Evolutionary conservation across 2,888 invertebrate species (phyloP), one percentile per base, ranked within the genome.

Genomic region (Himalopsyche kuldschensis): DNA sequence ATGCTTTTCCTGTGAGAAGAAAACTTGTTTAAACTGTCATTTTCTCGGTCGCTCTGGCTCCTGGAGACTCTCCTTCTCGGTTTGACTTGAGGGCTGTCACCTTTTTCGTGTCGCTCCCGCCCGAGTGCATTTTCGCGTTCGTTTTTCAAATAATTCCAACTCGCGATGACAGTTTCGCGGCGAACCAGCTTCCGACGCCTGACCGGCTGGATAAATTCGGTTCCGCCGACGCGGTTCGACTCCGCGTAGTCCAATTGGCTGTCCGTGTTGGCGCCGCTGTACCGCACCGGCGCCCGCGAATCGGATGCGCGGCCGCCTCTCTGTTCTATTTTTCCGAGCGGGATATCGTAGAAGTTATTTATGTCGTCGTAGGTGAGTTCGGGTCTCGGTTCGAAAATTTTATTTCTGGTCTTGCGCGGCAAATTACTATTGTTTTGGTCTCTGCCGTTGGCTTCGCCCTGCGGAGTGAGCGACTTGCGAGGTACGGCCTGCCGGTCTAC

Each of bases 91-190:
- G 32, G 32, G 27, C 30, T 27, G 11, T 32, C 15, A 79, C 63
- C 30, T 30, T 35, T 32, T 27, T 20, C 11, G 17, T 80, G 78
- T n/a, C 20, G 30, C 41, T 82, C 80, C 35, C 78, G 80, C 0
- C 92, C 92, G 48, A 92, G 87, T 80, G 92, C 92, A 84, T 89
- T 89, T 84, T 92, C 92, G 6, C 92, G 89, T 85, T 92, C 92
- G 84, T 91, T 91, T 87, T 92, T 92, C 87, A 92, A 87, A 86
- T 89, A 91, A 86, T 90, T 91, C 92, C 92, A 92, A 0, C 92
- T 92, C 32, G 92, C 92, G 30, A 92, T 92, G 47, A 92, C 91
- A 1, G 91, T 90, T 87, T 92, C 92, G 11, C 92, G 88, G 1
- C 92, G 89, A 88, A 91, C 92, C 41, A 91, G 91, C 88, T 90